These are phyloP conservation scores for Agrotis ipsilon DNA, from an alignment of 2,888 invertebrate genomes.

Conservation along the genomic window DNA sequence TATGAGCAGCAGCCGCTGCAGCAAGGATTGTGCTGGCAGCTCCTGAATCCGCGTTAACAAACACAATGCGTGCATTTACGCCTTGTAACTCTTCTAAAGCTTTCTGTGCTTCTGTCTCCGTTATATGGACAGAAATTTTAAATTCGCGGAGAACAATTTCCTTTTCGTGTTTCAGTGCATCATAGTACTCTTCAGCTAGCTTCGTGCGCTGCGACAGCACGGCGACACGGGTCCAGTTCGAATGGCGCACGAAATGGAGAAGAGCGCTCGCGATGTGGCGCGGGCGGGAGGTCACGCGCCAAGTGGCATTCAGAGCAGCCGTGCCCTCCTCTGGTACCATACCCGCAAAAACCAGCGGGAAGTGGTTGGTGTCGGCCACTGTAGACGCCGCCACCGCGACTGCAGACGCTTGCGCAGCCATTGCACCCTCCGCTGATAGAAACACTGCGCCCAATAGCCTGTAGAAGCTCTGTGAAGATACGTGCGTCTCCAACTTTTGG, in stretches of 20 bases:
- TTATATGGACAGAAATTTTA: neutral
- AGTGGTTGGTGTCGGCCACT: neutral
- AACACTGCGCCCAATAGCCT: neutral
- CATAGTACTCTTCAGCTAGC: slow-evolving; percentile 18
- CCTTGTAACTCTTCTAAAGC: slow-evolving; percentile 51
- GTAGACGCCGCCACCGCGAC: neutral
- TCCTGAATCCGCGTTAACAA: slow-evolving; percentile 94
- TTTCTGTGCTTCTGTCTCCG: neutral
- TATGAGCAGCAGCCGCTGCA: slow-evolving; percentile 76
- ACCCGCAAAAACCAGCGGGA: slow-evolving; percentile 61
- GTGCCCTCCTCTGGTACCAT: slow-evolving; percentile 31
- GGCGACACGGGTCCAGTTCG: slow-evolving; percentile 49
- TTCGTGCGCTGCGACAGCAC: slow-evolving; percentile 26
- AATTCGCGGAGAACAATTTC: neutral
- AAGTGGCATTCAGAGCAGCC: slow-evolving; percentile 1
- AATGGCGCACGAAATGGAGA: slow-evolving; percentile 15
- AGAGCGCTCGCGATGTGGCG: slow-evolving; percentile 43
- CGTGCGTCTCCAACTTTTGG: accelerated
- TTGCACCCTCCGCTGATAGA: neutral
- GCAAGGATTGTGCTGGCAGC: slow-evolving; percentile 94
- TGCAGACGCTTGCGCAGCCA: too few relatives aligned
- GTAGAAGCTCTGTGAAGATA: neutral
- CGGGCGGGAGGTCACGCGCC: slow-evolving; percentile 46
- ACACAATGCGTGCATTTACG: slow-evolving; percentile 93
- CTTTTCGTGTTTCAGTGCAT: neutral